Base-by-base conservation (phyloP, 1,140 invertebrate genomes). In the Caenorhabditis brenneri region DNA sequence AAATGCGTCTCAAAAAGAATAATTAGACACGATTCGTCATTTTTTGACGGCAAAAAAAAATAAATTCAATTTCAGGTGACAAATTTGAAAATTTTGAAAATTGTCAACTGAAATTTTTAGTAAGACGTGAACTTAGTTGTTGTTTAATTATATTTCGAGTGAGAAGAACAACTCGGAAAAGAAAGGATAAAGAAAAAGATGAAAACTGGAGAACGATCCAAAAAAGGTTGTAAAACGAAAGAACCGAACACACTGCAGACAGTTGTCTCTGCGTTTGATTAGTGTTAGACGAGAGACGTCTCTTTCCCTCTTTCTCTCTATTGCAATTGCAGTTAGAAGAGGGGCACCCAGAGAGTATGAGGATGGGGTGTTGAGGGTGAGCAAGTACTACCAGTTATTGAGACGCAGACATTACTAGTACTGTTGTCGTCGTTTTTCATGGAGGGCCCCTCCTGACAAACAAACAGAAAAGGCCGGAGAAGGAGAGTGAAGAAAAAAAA, bases 361-460 rank as follows among this genome's bases (percentile, higher is more conserved):
- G 36, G n/a, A n/a, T n/a, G n/a, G n/a, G n/a, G n/a, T n/a, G n/a
- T n/a, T n/a, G n/a, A n/a, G n/a, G n/a, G n/a, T n/a, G n/a, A n/a
- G n/a, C n/a, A n/a, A n/a, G n/a, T n/a, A n/a, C n/a, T n/a, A n/a
- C n/a, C n/a, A n/a, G n/a, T n/a, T n/a, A n/a, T n/a, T n/a, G 65
- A 74, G 22, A 74, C 65, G 36, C 65, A 74, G 65, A 39, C 36
- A n/a, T n/a, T 7, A 5, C n/a, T n/a, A 42, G 36, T 74, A 74
- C 65, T 39, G 65, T 74, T 74, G 65, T 65, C 31, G 31, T 36
- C 58, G 58, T 31, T 42, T 42, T 74, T 74, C 65, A 74, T 33
- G 36, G 65, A 65, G 65, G 31, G 27, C 65, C 65, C 29, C 65
- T 74, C 36, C 22, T 19, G 65, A 74, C 65, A 74, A 74, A 74